These are phyloP conservation scores for Pilophorus perplexus DNA, from an alignment of 2,888 invertebrate genomes.

Conservation along the genomic window DNA sequence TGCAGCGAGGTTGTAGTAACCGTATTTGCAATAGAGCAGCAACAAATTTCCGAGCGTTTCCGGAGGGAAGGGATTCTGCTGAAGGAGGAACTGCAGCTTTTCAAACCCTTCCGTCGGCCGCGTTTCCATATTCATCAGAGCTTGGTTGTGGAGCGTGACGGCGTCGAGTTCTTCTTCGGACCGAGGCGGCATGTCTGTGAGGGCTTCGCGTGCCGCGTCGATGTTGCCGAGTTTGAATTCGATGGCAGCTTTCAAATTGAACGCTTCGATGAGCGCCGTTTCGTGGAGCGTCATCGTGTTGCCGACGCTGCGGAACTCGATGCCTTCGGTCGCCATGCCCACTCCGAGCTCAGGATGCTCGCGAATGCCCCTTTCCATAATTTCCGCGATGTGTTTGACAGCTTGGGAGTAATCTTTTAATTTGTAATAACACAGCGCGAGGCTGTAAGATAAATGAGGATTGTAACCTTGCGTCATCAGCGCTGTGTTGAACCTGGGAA, in stretches of 20 bases:
- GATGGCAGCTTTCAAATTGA: constrained; percentile 97
- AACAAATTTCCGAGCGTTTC: constrained; percentile 96
- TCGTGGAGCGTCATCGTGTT: constrained; percentile 91
- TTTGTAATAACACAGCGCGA: constrained; percentile 91
- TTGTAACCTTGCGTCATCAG: constrained; percentile 85
- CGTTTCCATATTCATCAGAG: constrained; percentile 82
- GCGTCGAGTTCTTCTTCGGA: constrained; percentile 97
- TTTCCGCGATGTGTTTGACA: constrained; percentile 88
- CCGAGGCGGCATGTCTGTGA: constrained; percentile 87
- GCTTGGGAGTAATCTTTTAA: constrained; percentile 91
- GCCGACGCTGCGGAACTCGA: constrained; percentile 91
- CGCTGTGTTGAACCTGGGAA: constrained; percentile 83
- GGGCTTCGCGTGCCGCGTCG: constrained; percentile 80
- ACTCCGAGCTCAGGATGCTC: constrained; percentile 97
- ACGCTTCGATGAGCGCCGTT: constrained; percentile 95
- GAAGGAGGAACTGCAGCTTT: constrained; percentile 87
- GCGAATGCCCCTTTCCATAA: constrained; percentile 92
- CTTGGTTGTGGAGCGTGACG: constrained; percentile 95
- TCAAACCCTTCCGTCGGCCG: constrained; percentile 92
- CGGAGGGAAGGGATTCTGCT: constrained; percentile 94
- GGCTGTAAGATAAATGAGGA: constrained; percentile 90
- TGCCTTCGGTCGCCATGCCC: constrained; percentile 92
- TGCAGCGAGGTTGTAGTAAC: constrained; percentile 95
- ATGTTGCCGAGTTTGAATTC: constrained; percentile 89
- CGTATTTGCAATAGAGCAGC: constrained; percentile 92